Conservation (phyloP, 30 jellyfish, hydroid and myxozoan species). For the Turritopsis rubra region DNA sequence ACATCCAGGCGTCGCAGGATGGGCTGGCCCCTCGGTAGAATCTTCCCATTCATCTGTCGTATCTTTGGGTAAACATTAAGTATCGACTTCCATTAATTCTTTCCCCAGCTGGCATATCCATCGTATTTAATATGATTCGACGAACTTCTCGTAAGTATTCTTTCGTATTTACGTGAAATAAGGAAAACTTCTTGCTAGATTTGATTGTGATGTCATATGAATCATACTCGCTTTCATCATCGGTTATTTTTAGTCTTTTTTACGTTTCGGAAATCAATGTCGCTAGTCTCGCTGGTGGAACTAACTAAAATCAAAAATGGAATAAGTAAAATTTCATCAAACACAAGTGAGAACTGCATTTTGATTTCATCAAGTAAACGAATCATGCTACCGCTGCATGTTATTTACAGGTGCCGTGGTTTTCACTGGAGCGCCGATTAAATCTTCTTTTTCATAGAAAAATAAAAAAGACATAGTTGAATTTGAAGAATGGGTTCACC, state of each 20-base stretch:
- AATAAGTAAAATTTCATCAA: not conserved
- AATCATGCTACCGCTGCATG: not conserved
- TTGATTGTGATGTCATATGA: not conserved
- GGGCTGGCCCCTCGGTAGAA: not conserved
- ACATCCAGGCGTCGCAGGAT: not conserved
- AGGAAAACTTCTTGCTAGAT: not conserved
- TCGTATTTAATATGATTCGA: not conserved
- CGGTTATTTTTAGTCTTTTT: not conserved
- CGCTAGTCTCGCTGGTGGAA: not conserved
- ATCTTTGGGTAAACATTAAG: not conserved
- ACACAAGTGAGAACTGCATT: not conserved
- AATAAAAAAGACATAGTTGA: not conserved
- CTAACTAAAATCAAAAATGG: not conserved
- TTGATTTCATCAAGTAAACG: not conserved
- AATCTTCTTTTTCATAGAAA: not conserved
- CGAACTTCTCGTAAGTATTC: not conserved
- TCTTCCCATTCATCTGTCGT: not conserved
- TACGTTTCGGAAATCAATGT: not conserved
- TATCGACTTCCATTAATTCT: not conserved
- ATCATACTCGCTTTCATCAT: not conserved
- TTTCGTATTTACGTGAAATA: not conserved
- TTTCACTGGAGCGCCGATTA: not conserved
- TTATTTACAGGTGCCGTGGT: not conserved
- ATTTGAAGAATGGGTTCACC: not conserved
- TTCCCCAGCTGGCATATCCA: not conserved